phyloP scores from a whole-genome alignment of 2,888 invertebrate species.

The Acanthoscelides obtectus region DNA sequence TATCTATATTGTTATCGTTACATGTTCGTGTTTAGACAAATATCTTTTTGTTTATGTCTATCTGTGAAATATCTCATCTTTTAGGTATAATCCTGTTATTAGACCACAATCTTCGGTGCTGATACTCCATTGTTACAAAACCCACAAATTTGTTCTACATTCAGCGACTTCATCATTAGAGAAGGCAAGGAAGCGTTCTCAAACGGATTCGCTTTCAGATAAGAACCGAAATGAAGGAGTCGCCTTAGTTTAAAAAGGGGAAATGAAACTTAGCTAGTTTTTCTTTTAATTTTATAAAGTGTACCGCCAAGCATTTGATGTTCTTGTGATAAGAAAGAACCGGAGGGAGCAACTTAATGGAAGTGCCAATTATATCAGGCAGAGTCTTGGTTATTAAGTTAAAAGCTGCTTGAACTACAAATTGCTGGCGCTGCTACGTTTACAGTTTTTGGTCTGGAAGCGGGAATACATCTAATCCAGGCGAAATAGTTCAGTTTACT shows the following conservation, averaged over 20 bases:
- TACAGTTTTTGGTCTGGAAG: background rate
- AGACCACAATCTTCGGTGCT: no score
- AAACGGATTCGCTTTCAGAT: background rate
- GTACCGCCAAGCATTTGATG: background rate
- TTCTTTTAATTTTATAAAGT: background rate
- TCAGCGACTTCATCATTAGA: background rate
- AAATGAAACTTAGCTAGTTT: background rate
- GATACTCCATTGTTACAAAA: no score
- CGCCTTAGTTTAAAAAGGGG: background rate
- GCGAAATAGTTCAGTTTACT: constrained; percentile 1
- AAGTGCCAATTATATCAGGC: background rate
- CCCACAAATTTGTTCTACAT: no score
- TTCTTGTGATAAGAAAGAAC: background rate
- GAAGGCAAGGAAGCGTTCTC: background rate
- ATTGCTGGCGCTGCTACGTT: background rate
- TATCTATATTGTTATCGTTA: no score
- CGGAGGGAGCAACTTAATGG: background rate
- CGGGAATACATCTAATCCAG: background rate
- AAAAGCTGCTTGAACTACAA: background rate
- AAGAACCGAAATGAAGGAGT: background rate
- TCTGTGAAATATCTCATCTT: no score
- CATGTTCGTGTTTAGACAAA: no score
- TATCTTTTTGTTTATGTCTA: no score
- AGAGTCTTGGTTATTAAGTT: background rate
- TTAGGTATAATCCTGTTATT: no score